Base-by-base conservation (phyloP, 2,113 vertebrate genomes). In the Sterna hirundo region DNA sequence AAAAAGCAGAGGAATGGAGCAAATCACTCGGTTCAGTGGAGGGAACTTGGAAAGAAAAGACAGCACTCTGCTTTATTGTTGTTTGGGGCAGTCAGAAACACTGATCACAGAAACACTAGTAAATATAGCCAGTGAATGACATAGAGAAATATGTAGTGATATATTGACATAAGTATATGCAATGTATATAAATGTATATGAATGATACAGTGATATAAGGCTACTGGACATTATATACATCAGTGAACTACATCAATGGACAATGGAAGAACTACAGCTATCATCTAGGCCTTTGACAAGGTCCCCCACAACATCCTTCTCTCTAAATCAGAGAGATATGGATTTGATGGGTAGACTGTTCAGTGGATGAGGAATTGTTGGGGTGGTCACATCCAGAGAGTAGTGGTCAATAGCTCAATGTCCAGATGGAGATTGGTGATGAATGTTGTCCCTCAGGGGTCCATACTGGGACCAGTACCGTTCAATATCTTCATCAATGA, bases 41-140 rank as follows among this genome's bases (percentile, higher is more conserved):
- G 14, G 38, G 30, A 83, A 36, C 8, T 58, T 88, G 22, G 80
- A 83, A 86, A 76, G 20, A 52, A 75, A 83, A 79, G 11, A 30
- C 2, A 40, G 5, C 9, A 20, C 9, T 78, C 16, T 2, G 1
- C 12, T 62, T 17, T 60, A 26, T 61, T 60, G 36, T 2, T 0
- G 3, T 27, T 44, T 10, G 4, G 30, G 13, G 14, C 7, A 1
- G 17, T 42, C 30, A 66, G 13, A 44, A 83, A 54, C 13, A 60
- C 15, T 18, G 13, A 36, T 74, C 55, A 68, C 47, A 49, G 74
- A 74, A 80, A 49, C 12, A 12, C 8, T 29, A 27, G 10, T 64
- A 66, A 22, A 38, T 58, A 40, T 27, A 36, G 20, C 23, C n/a
- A 42, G 46, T 79, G 30, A 40, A 54, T 3, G 5, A 60, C 46